These are phyloP conservation scores for Notarius quadriscutis DNA, from an alignment of 2,113 vertebrate genomes.

Conservation along the genomic window DNA sequence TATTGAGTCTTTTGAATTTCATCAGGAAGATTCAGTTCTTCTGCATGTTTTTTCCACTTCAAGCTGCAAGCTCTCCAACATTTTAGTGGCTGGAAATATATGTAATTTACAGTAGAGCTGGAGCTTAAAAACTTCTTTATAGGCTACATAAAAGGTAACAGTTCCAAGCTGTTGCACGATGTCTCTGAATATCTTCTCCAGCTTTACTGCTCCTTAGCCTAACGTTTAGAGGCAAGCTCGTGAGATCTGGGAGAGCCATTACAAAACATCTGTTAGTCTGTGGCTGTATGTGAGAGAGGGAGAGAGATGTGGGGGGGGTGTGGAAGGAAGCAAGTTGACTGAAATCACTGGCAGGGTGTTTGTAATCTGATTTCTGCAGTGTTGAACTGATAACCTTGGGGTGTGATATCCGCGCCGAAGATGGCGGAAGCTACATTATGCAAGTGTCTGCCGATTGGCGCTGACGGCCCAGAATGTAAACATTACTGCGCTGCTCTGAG, in stretches of 20 bases:
- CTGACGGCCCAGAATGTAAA: slow-evolving; percentile 9
- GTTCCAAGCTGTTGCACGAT: slow-evolving; percentile 33
- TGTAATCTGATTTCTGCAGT: slow-evolving; percentile 32
- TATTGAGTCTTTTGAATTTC: background rate
- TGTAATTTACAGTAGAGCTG: slow-evolving; percentile 37
- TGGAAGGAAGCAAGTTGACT: slow-evolving; percentile 31
- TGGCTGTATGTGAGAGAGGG: background rate
- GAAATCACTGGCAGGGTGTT: slow-evolving; percentile 22
- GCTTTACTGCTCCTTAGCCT: slow-evolving; percentile 27
- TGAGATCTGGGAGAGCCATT: slow-evolving; percentile 48
- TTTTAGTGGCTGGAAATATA: slow-evolving; percentile 27
- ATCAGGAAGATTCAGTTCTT: slow-evolving; percentile 3
- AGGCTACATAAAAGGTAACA: slow-evolving; percentile 37
- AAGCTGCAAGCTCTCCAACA: background rate
- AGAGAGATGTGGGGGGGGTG: background rate
- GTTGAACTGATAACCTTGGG: slow-evolving; percentile 13
- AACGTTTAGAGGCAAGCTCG: slow-evolving; percentile 30
- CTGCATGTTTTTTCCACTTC: slow-evolving; percentile 4
- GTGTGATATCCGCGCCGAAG: slow-evolving; percentile 11
- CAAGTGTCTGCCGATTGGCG: background rate
- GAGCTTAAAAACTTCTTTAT: slow-evolving; percentile 22
- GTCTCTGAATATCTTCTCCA: slow-evolving; percentile 28
- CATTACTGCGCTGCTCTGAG: background rate
- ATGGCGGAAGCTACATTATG: background rate
- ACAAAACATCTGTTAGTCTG: slow-evolving; percentile 49